Percentiles rank a stretch among this genome's conserved stretches.
Conservation (phyloP, 2,888 invertebrate genomes). For the Periphyllus acericola region DNA sequence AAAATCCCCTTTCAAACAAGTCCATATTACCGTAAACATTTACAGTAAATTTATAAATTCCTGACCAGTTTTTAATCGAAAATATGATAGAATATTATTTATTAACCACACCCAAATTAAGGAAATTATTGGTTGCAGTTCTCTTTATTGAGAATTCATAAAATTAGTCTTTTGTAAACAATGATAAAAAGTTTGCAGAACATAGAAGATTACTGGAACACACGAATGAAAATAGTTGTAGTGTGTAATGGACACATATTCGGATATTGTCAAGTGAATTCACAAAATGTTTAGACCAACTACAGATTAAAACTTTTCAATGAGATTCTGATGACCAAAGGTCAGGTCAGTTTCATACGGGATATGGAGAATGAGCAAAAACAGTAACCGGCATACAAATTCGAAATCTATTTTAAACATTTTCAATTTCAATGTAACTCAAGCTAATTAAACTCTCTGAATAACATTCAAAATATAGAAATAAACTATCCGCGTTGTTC, state of each 20-base stretch:
- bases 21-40: too few species aligned
- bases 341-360: constrained; percentile 1
- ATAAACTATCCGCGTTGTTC: not conserved
- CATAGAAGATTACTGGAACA: not conserved
- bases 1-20: too few species aligned
- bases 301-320: not conserved
- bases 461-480: not conserved
- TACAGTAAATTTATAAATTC: too few species aligned
- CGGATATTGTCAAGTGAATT: not conserved
- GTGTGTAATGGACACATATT: not conserved
- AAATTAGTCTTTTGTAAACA: too few species aligned
- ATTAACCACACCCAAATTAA: too few species aligned
- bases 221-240: not conserved
- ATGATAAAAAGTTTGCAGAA: not conserved
- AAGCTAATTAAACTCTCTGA: not conserved
- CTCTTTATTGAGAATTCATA: too few species aligned
- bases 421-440: constrained; percentile 7
- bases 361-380: not conserved
- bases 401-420: constrained; percentile 15
- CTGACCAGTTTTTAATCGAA: too few species aligned
- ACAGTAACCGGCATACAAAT: not conserved
- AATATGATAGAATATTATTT: too few species aligned
- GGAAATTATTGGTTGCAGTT: too few species aligned
- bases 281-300: constrained; percentile 13
- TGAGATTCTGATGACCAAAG: not conserved